Conservation (phyloP, 2,797 vertebrate species). For the Gadopsis marmoratus region DNA sequence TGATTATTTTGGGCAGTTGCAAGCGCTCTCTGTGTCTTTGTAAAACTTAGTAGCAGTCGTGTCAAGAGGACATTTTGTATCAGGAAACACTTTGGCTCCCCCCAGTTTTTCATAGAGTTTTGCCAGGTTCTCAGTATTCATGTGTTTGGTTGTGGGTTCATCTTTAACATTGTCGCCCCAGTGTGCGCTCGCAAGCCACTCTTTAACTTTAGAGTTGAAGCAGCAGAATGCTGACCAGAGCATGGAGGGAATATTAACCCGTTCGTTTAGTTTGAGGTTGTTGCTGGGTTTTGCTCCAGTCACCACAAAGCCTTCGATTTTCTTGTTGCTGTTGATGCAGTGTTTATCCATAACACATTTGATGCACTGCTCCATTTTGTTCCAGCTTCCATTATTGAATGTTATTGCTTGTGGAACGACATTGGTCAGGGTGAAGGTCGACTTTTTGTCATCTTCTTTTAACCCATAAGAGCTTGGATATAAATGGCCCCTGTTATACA, state of each 20-base stretch:
- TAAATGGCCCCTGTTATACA: conserved; percentile 56
- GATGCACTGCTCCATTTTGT: conserved; percentile 22
- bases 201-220: rapidly evolving
- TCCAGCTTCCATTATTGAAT: conserved; percentile 50
- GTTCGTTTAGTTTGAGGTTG: too few relatives aligned
- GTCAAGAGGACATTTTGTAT: conserved; percentile 28
- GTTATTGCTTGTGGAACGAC: conserved; percentile 40
- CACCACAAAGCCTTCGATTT: conserved; percentile 38
- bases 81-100: not conserved
- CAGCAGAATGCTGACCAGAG: conserved; percentile 66
- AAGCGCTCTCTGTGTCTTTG: not conserved
- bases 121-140: conserved; percentile 22
- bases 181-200: conserved; percentile 32
- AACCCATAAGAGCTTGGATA: conserved; percentile 28
- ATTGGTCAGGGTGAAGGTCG: conserved; percentile 70
- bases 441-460: not conserved
- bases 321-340: conserved; percentile 3
- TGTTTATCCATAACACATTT: conserved; percentile 9
- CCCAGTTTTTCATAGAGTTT: conserved; percentile 6
- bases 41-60: conserved; percentile 7
- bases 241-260: conserved; percentile 42
- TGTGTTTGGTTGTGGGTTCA: not conserved
- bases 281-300: conserved; percentile 39
- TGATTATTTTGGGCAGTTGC: not conserved
- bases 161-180: conserved; percentile 24